phyloP scores from a whole-genome alignment of 2,888 invertebrate species.

The Schizaphis graminum region DNA sequence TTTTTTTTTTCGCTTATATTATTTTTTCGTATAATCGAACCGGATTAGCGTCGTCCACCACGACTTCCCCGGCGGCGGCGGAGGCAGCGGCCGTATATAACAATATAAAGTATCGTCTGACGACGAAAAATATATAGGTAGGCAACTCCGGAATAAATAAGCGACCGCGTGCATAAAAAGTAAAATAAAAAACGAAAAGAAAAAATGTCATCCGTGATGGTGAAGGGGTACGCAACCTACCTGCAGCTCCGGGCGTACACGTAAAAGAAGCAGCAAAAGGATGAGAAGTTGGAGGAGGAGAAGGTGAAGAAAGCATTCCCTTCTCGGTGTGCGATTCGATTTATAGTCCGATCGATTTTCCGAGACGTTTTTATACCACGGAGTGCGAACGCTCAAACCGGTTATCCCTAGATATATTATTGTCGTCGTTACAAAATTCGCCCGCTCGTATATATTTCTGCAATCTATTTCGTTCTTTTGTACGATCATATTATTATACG shows the following conservation, averaged over 20 bases:
- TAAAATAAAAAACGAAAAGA: constrained; percentile 12
- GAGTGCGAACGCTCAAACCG: constrained; percentile 46
- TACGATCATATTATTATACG: background rate
- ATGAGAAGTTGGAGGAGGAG: constrained; percentile 6
- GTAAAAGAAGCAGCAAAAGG: background rate
- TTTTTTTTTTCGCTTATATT: constrained; percentile 27
- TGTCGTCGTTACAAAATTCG: constrained; percentile 5
- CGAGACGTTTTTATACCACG: constrained; percentile 55
- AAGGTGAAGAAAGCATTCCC: constrained; percentile 41
- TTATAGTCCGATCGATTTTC: constrained; percentile 65
- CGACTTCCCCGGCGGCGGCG: constrained; percentile 53
- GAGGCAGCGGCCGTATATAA: constrained; percentile 1
- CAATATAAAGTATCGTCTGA: constrained; percentile 61
- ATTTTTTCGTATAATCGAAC: constrained; percentile 61
- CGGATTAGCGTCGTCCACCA: constrained; percentile 57
- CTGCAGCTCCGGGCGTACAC: background rate
- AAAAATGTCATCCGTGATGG: constrained; percentile 44
- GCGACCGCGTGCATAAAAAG: background rate
- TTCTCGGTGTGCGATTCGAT: constrained; percentile 49
- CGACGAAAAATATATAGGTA: constrained; percentile 52
- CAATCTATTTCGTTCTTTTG: background rate
- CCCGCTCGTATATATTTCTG: background rate
- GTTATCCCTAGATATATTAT: constrained; percentile 29
- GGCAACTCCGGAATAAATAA: constrained; percentile 54
- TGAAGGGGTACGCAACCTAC: constrained; percentile 14